Conservation (phyloP, 1,140 invertebrate species). For the Papilio glaucus region DNA sequence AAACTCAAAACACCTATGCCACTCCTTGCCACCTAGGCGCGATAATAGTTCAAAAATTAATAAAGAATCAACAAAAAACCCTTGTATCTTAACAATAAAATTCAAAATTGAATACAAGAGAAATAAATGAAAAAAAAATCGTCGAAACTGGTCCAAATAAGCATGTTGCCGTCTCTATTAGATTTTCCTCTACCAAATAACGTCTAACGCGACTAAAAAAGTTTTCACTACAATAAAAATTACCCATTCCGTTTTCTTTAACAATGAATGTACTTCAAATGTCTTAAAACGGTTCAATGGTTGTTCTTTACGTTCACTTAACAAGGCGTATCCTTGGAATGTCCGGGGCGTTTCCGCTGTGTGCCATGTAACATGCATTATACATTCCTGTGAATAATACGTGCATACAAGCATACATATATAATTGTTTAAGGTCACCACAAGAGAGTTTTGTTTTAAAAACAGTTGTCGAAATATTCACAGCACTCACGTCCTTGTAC, state of each 20-base stretch:
- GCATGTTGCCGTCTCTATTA: too few relatives aligned
- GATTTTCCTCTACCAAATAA: too few relatives aligned
- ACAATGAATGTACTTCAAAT: background rate
- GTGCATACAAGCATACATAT: background rate
- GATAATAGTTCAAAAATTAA: too few relatives aligned
- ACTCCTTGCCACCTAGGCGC: too few relatives aligned
- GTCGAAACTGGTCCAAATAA: too few relatives aligned
- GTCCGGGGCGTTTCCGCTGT: conserved; percentile 11
- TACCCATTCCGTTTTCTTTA: background rate
- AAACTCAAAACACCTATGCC: too few relatives aligned
- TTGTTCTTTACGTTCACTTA: conserved; percentile 1
- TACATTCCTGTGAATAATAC: background rate
- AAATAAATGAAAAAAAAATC: too few relatives aligned
- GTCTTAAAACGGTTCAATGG: conserved; percentile 6
- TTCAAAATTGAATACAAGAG: too few relatives aligned
- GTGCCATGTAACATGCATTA: conserved; percentile 2
- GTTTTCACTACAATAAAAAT: background rate
- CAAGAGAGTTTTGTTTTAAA: background rate
- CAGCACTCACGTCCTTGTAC: background rate
- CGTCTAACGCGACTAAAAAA: too few relatives aligned
- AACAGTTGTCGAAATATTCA: background rate
- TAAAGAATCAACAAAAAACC: too few relatives aligned
- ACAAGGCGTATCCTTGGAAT: conserved; percentile 24
- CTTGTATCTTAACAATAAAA: too few relatives aligned
- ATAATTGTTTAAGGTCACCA: background rate